Evolutionary conservation across 2,888 invertebrate genomes (phyloP).

Genomic region (Sycophila texana): DNA sequence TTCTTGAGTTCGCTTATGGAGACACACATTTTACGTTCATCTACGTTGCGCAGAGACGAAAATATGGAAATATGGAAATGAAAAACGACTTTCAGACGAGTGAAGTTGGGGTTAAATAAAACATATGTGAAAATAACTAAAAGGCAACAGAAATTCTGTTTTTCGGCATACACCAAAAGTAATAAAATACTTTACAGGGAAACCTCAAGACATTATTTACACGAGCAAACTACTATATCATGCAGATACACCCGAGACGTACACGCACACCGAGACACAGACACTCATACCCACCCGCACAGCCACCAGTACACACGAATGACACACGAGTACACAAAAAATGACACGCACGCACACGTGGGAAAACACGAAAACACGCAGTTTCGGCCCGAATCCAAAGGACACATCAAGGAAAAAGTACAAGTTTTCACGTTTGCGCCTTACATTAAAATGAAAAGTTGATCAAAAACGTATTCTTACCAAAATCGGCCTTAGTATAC

Average conservation of each 20-base stretch:
- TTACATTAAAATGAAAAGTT: slow-evolving; percentile 75
- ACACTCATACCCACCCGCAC: not conserved
- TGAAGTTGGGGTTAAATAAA: slow-evolving; percentile 59
- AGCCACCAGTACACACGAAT: slow-evolving; percentile 3
- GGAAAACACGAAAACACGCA: slow-evolving; percentile 66
- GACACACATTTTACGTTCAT: slow-evolving; percentile 58
- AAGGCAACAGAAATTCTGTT: slow-evolving; percentile 67
- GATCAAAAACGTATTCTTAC: slow-evolving; percentile 75
- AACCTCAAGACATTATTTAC: slow-evolving; percentile 56
- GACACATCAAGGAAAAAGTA: slow-evolving; percentile 75
- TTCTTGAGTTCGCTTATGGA: slow-evolving; percentile 66
- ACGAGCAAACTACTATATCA: slow-evolving; percentile 40
- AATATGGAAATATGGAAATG: slow-evolving; percentile 63
- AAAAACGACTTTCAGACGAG: slow-evolving; percentile 60
- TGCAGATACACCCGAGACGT: slow-evolving; percentile 46
- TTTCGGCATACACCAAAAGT: slow-evolving; percentile 71
- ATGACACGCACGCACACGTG: slow-evolving; percentile 53
- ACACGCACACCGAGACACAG: slow-evolving; percentile 28
- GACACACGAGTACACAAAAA: slow-evolving; percentile 12
- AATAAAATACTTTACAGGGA: slow-evolving; percentile 56
- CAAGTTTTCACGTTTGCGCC: slow-evolving; percentile 75
- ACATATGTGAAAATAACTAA: slow-evolving; percentile 45
- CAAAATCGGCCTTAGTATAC: slow-evolving; percentile 75
- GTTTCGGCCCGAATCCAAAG: slow-evolving; percentile 74
- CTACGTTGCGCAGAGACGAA: slow-evolving; percentile 73